These are phyloP conservation scores for Oreohelix idahoensis DNA, from an alignment of 1,140 invertebrate species.

Conservation along the genomic window DNA sequence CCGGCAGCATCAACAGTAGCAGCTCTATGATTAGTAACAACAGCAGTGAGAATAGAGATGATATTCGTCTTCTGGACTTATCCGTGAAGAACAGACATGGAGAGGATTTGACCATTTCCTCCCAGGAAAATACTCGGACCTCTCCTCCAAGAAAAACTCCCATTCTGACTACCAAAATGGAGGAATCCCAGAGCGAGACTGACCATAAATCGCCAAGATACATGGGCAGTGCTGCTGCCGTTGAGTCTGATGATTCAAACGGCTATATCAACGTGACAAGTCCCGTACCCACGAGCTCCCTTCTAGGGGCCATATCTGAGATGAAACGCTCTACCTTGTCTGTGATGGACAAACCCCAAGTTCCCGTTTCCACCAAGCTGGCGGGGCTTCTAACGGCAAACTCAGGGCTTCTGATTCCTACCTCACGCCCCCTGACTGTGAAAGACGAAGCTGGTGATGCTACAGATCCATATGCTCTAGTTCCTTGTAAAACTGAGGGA, in stretches of 20 bases:
- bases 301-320: background rate
- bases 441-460: background rate
- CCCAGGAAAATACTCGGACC: background rate
- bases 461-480: background rate
- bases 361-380: background rate
- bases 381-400: background rate
- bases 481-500: background rate
- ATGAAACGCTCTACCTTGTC: background rate
- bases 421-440: background rate
- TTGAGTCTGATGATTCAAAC: background rate
- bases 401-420: background rate
- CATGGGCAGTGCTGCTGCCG: background rate
- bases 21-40: background rate
- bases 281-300: background rate
- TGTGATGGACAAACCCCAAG: background rate
- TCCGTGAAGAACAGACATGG: constrained; percentile 3
- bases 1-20: constrained; percentile 11
- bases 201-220: background rate
- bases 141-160: background rate
- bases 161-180: background rate
- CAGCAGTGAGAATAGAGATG: background rate
- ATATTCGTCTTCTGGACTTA: background rate
- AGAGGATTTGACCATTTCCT: background rate
- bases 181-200: background rate
- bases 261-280: constrained; percentile 2